A percentile compares a stretch with the other conserved stretches of the same genome.
Evolutionary conservation across 2,888 invertebrate genomes (phyloP).

Genomic region (Caradrina clavipalpis): DNA sequence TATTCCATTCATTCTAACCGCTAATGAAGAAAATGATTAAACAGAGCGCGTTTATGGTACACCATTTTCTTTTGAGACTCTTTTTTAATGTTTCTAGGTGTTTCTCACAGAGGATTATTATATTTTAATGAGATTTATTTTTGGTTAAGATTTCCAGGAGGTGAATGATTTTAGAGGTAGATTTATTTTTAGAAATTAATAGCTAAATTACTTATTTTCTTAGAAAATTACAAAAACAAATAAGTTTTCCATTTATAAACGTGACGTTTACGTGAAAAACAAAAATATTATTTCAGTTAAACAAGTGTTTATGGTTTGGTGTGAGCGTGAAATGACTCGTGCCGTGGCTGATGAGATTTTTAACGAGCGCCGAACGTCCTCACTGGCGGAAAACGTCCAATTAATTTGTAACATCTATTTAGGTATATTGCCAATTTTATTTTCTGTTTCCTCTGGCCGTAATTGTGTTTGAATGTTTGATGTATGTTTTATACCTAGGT

Average conservation of each 20-base stretch:
- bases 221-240: background rate
- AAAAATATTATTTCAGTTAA: slow-evolving; percentile 26
- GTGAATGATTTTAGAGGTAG: background rate
- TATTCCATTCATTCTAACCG: slow-evolving; percentile 41
- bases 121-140: background rate
- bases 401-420: slow-evolving; percentile 68
- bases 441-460: slow-evolving; percentile 48
- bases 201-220: background rate
- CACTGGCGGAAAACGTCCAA: slow-evolving; percentile 69
- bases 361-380: slow-evolving; percentile 71
- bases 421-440: slow-evolving; percentile 55
- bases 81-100: background rate
- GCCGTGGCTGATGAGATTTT: slow-evolving; percentile 73
- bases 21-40: slow-evolving; percentile 40
- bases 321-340: slow-evolving; percentile 68
- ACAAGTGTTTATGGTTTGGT: slow-evolving; percentile 41
- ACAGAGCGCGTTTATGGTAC: slow-evolving; percentile 4
- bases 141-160: background rate
- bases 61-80: background rate
- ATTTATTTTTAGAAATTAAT: too few species aligned
- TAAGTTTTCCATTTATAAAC: background rate
- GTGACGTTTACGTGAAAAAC: slow-evolving; percentile 2
- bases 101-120: too few species aligned
- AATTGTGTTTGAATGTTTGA: slow-evolving; percentile 44
- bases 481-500: slow-evolving; percentile 2